Percentiles rank a stretch among this genome's conserved stretches.
phyloP scores from a whole-genome alignment of 2,888 invertebrate species.

The Rugalucina vietnamica region DNA sequence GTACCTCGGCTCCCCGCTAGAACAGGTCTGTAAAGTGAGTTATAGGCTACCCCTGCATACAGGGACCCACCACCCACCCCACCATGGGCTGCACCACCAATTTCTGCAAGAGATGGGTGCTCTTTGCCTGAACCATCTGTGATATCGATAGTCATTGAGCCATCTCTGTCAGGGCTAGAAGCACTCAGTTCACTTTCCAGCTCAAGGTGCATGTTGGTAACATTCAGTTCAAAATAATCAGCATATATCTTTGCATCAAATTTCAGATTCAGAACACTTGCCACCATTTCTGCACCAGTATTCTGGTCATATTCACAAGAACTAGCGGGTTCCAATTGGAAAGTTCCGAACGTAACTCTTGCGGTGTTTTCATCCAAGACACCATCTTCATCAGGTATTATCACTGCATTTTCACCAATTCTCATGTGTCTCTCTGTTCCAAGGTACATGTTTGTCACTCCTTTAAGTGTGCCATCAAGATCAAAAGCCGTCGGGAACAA shows the following conservation, averaged over 20 bases:
- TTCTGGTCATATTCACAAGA: slow-evolving; percentile 66
- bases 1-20: slow-evolving; percentile 68
- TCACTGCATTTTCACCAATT: slow-evolving; percentile 71
- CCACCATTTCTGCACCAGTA: slow-evolving; percentile 70
- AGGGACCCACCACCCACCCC: slow-evolving; percentile 66
- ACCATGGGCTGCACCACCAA: slow-evolving; percentile 72
- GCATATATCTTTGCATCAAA: slow-evolving; percentile 66
- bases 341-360: slow-evolving; percentile 68
- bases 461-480: slow-evolving; percentile 70
- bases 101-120: slow-evolving; percentile 29
- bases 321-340: slow-evolving; percentile 75
- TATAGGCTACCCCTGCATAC: slow-evolving; percentile 64
- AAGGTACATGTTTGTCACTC: slow-evolving; percentile 68
- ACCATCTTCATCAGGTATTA: slow-evolving; percentile 67
- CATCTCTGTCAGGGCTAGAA: slow-evolving; percentile 59
- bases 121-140: slow-evolving; percentile 51
- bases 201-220: slow-evolving; percentile 67
- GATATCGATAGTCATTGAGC: slow-evolving; percentile 64
- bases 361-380: slow-evolving; percentile 41
- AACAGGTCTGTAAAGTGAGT: slow-evolving; percentile 70
- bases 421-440: slow-evolving; percentile 69
- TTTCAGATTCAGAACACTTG: slow-evolving; percentile 68
- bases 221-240: slow-evolving; percentile 70
- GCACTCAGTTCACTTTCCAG: slow-evolving; percentile 68
- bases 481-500: slow-evolving; percentile 70